Conservation (phyloP, 2,113 vertebrate genomes). For the Helogale parvula region DNA sequence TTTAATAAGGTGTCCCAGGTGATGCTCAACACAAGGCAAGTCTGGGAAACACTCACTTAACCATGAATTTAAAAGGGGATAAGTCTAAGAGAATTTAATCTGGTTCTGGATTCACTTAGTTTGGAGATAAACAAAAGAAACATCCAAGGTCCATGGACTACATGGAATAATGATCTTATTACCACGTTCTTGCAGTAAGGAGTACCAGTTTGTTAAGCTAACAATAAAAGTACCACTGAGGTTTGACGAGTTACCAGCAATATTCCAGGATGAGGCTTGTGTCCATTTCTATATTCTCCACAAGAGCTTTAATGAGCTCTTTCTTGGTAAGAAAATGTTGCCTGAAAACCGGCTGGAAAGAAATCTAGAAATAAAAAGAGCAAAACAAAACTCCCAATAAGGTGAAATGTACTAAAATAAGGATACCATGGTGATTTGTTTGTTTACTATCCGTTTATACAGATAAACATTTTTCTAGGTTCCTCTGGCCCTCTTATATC, state of each 20-base stretch:
- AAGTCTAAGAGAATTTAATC: background rate
- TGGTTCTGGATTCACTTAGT: background rate
- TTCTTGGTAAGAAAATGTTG: conserved; percentile 91
- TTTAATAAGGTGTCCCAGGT: background rate
- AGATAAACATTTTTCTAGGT: background rate
- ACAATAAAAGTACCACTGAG: background rate
- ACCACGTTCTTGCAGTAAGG: background rate
- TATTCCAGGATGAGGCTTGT: conserved; percentile 91
- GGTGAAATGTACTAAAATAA: background rate
- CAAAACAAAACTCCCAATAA: background rate
- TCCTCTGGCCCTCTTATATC: background rate
- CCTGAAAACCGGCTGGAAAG: conserved; percentile 95
- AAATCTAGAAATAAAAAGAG: conserved; percentile 89
- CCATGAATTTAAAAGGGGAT: background rate
- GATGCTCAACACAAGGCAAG: background rate
- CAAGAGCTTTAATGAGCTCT: conserved; percentile 90
- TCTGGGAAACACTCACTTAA: background rate
- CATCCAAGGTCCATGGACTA: background rate
- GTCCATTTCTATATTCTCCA: conserved; percentile 90
- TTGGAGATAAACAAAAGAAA: background rate
- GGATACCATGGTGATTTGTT: too few species aligned
- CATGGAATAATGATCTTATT: background rate
- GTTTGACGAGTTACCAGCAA: conserved; percentile 89
- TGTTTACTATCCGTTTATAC: background rate
- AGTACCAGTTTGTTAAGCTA: conserved; percentile 74